Base-by-base conservation (phyloP, 2,888 invertebrate genomes). In the Drosophila nigricruria region DNA sequence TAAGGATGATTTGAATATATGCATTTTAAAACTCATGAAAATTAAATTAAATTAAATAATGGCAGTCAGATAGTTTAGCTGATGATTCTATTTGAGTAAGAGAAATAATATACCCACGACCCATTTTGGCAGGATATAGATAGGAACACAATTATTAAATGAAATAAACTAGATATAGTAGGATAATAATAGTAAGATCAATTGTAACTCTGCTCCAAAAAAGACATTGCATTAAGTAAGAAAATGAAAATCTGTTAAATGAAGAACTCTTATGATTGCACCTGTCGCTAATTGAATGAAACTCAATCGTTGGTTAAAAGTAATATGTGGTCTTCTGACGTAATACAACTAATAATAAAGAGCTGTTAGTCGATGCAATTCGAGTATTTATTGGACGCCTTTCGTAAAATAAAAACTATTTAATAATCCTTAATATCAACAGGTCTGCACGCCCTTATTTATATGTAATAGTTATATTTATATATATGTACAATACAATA, bases 361-460 rank as follows among this genome's bases (percentile, higher is more conserved):
- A 27, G 27, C n/a, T 27, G 27, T 27, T 5, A 12, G 10, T 49
- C 18, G 6, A 18, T 30, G 30, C 3, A 18, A 8, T 32, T 32
- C 8, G 20, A 30, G 49, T 30, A 20, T 49, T 30, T 49, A 60
- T 14, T 60, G 9, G 20, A 67, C 62, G 52, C 56, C 42, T 52
- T 54, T 47, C 49, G 75, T 73, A 75, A 68, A 54, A 50, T 62
- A 70, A 70, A 82, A 81, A 78, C 68, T 75, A 52, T 70, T 81
- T 70, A 72, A 69, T 49, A 49, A 25, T 68, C 40, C 67, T 67
- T 64, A 78, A 67, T 50, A 62, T 62, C 47, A 50, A 45, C 23
- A 30, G 27, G 27, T 20, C n/a, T 30, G 30, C 49, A 14, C 32
- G 20, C n/a, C 16, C 52, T 47, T 32, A 47, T 38, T 30, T 10